These are phyloP conservation scores for Teinopalpus imperialis DNA, from an alignment of 2,888 invertebrate species.

Conservation along the genomic window DNA sequence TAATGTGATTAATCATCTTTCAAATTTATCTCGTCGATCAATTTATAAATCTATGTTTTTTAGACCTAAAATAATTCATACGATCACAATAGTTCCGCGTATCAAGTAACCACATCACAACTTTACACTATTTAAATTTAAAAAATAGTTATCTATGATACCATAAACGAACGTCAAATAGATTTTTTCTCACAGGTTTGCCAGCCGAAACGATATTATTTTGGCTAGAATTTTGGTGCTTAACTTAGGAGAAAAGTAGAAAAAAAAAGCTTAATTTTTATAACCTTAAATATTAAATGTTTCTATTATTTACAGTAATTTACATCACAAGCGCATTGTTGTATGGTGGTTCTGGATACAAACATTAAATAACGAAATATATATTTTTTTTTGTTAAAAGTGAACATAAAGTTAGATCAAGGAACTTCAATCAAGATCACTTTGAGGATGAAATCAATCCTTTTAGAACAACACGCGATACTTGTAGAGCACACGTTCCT, in stretches of 20 bases:
- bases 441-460: no score
- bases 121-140: slow-evolving; percentile 60
- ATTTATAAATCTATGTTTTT: slow-evolving; percentile 28
- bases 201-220: slow-evolving; percentile 44
- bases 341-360: slow-evolving; percentile 53
- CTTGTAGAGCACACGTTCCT: no score
- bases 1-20: slow-evolving; percentile 57
- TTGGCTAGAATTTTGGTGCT: slow-evolving; percentile 58
- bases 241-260: slow-evolving; percentile 54
- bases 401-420: slow-evolving; percentile 29
- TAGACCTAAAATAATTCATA: slow-evolving; percentile 29
- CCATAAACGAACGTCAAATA: slow-evolving; percentile 56
- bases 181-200: slow-evolving; percentile 47
- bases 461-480: no score
- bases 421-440: slow-evolving; percentile 53
- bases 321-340: slow-evolving; percentile 72
- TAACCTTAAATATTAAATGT: slow-evolving; percentile 59
- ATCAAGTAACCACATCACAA: slow-evolving; percentile 62
- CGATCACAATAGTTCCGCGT: slow-evolving; percentile 33
- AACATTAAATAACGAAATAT: slow-evolving; percentile 37
- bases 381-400: no score
- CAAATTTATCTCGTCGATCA: slow-evolving; percentile 30
- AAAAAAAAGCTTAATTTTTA: slow-evolving; percentile 48
- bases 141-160: slow-evolving; percentile 56
- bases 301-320: slow-evolving; percentile 78